Evolutionary conservation across 2,113 vertebrate genomes (phyloP), one percentile per base, ranked within the genome.

Genomic region (Aix galericulata): DNA sequence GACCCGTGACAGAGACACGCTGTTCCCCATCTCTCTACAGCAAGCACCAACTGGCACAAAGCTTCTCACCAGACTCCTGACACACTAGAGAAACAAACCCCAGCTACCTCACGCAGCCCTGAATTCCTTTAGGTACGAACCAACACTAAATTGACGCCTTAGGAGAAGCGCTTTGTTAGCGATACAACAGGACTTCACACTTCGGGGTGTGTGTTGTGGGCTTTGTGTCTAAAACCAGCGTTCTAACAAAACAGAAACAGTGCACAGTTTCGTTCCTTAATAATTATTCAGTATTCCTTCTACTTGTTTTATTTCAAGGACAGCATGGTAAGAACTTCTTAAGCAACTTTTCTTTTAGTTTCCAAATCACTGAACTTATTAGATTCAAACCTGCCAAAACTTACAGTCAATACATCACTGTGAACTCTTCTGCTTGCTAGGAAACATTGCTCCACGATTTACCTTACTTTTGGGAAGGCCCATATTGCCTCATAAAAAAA

Each of bases 1-100:
- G 7, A 52, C 14, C 42, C 29, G 59, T 32, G 50, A 60, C 6
- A 8, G 3, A 75, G 7, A 9, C 25, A 88, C 53, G 17, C 17
- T 42, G 42, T 4, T 17, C 59, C 16, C 3, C 36, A 13, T 7
- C 8, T 74, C 0, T 0, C 15, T 34, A 63, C 5, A 0, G 1
- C 23, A 50, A 66, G 8, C 18, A 17, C 17, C 32, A 89, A 42
- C 2, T 27, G 23, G 15, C 21, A 8, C 15, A 81, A 25, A 5
- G 0, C 20, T 52, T 50, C 55, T 5, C 60, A 62, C 31, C 42
- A 32, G 84, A 40, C 22, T 55, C 34, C 31, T 64, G 38, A 29
- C 80, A 91, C 34, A 31, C 21, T 15, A 50, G 12, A 73, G 31
- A 93, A 96, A 67, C 2, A 62, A 82, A 82, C 76, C 10, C 29